A percentile compares a stretch with the other conserved stretches of the same genome.
phyloP scores from a whole-genome alignment of 1,140 invertebrate species.

The Notospermus geniculatus region DNA sequence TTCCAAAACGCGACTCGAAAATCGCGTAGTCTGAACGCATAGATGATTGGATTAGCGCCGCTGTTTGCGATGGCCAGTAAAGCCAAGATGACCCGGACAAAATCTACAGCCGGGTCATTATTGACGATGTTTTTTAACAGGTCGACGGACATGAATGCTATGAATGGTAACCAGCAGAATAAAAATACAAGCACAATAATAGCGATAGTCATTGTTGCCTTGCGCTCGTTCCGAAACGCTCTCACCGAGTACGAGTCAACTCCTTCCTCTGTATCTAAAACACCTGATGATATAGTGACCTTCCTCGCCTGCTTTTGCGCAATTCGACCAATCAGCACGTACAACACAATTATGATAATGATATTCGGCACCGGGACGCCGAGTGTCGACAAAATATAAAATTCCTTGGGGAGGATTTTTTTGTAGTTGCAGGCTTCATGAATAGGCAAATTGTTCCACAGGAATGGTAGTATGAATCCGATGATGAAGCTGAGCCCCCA shows the following conservation, averaged over 20 bases:
- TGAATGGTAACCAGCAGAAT: background rate
- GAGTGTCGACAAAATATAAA: background rate
- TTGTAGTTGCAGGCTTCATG: background rate
- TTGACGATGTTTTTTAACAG: background rate
- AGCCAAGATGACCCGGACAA: background rate
- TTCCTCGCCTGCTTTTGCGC: background rate
- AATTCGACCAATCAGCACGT: background rate
- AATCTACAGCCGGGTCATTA: background rate
- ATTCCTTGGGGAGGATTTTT: background rate
- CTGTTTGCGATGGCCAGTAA: background rate
- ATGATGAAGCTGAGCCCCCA: background rate
- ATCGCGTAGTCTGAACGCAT: background rate
- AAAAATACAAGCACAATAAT: conserved; percentile 5
- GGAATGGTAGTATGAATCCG: background rate
- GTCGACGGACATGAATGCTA: background rate
- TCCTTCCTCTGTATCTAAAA: background rate
- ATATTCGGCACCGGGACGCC: background rate
- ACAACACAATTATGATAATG: background rate
- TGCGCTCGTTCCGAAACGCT: background rate
- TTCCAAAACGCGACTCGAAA: conserved; percentile 1
- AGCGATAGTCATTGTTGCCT: background rate
- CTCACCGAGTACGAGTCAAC: background rate
- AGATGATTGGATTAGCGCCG: conserved; percentile 6
- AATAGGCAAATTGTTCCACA: background rate
- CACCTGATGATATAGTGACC: background rate